Evolutionary conservation across 2,888 invertebrate genomes (phyloP).

Genomic region (Rhagonycha lutea): DNA sequence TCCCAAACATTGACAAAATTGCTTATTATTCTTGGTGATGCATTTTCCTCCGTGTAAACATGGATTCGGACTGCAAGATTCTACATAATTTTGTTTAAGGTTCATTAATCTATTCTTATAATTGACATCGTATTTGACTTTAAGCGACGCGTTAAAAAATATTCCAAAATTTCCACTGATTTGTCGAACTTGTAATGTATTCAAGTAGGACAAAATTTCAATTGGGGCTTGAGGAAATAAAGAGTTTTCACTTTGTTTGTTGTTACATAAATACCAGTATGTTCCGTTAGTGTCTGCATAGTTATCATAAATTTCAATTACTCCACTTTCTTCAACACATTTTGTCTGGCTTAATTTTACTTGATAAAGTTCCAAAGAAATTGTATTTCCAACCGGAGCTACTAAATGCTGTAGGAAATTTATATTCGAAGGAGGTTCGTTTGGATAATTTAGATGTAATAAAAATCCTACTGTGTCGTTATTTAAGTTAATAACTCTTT

Average conservation of each 20-base stretch:
- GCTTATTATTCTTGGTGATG: constrained; percentile 60
- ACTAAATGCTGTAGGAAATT: constrained; percentile 62
- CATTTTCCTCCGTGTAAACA: constrained; percentile 75
- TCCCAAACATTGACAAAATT: constrained; percentile 71
- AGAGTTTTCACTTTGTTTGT: constrained; percentile 45
- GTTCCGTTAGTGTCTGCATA: constrained; percentile 75
- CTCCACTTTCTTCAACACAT: constrained; percentile 36
- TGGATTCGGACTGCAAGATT: constrained; percentile 75
- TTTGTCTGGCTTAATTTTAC: constrained; percentile 55
- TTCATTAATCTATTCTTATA: constrained; percentile 68
- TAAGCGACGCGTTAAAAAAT: constrained; percentile 65
- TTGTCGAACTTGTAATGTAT: constrained; percentile 67
- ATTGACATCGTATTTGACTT: constrained; percentile 66
- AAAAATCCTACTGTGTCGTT: constrained; percentile 57
- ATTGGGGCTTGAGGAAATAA: constrained; percentile 53
- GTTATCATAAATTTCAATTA: constrained; percentile 62
- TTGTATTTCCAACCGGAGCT: constrained; percentile 60
- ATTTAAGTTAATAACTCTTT: constrained; percentile 55
- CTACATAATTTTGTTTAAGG: constrained; percentile 63
- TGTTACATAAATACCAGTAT: constrained; percentile 67
- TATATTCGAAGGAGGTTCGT: constrained; percentile 57
- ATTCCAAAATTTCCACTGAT: constrained; percentile 55
- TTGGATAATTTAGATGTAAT: constrained; percentile 64
- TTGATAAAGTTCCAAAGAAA: constrained; percentile 58
- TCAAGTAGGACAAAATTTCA: constrained; percentile 70